Conservation (phyloP, 2,888 invertebrate species). For the Eudemis profundana region DNA sequence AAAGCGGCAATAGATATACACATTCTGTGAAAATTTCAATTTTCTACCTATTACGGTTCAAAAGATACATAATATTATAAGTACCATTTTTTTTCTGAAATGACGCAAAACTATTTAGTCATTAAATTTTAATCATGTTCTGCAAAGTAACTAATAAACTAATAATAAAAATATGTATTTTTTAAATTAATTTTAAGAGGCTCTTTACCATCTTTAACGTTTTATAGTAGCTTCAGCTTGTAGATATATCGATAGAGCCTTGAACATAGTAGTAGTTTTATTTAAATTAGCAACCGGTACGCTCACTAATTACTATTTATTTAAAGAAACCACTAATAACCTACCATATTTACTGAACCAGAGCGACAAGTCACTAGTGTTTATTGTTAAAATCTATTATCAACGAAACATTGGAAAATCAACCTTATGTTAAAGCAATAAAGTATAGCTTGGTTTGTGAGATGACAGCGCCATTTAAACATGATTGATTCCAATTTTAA, state of each 20-base stretch:
- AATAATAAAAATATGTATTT: too few species aligned
- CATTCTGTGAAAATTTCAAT: too few species aligned
- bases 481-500: constrained; percentile 31
- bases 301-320: constrained; percentile 29
- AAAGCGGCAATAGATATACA: too few species aligned
- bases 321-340: constrained; percentile 36
- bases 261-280: background rate
- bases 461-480: constrained; percentile 15
- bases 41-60: too few species aligned
- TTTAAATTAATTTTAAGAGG: too few species aligned
- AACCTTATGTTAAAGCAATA: constrained; percentile 4
- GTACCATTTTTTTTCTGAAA: too few species aligned
- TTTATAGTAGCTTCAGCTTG: background rate
- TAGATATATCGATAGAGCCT: background rate
- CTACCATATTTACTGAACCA: constrained; percentile 28
- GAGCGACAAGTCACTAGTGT: constrained; percentile 8
- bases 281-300: constrained; percentile 2
- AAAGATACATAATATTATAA: too few species aligned
- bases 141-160: too few species aligned
- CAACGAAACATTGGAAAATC: background rate
- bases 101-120: too few species aligned
- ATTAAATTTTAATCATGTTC: too few species aligned
- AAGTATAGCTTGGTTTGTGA: constrained; percentile 1
- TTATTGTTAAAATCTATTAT: constrained; percentile 40
- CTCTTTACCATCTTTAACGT: too few species aligned